Evolutionary conservation across 1,140 invertebrate species (phyloP), one percentile per base, ranked within the genome.

Genomic region (Ips nitidus): DNA sequence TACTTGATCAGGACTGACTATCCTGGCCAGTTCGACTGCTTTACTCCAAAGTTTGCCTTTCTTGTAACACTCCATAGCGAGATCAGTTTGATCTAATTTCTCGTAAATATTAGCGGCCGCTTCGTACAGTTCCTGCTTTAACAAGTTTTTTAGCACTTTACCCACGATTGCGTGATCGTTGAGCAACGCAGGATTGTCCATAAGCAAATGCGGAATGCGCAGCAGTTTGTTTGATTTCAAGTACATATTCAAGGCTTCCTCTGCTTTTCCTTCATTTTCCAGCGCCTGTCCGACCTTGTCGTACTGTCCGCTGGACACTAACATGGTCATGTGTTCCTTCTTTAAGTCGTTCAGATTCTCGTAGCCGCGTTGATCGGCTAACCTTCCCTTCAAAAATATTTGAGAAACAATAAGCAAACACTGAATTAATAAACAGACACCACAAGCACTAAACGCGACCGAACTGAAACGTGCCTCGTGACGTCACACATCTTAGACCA

Each of bases 81-180:
- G 85, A 52, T 89, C 84, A 7, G 84, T 85, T 42, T 95, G 89
- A 4, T 89, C 87, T 4, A 90, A 86, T 63, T 89, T 90, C 78
- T 98, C 94, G 71, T 92, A 92, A 53, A 99, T 84, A 76, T 98
- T 94, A 1, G 95, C 98, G 39, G 95, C 95, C 76, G 95, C 84
- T 80, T 97, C 95, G 83, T 89, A 93, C 52, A 92, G 81, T 70
- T 92, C 90, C n/a, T 81, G 84, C 76, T 87, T 89, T 65, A 87
- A 85, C 52, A 88, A 82, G 72, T 84, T 85, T 45, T 85, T 84
- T 2, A 91, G 86, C 1, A 96, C 88, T 73, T 87, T 84, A 42
- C 84, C 80, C 65, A 93, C 85, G 1, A 93, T 79, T 4, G 86
- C 84, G 36, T 84, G 82, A 72, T 91, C 86, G 39, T 86, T 81